Evolutionary conservation across 2,888 invertebrate species (phyloP).

Genomic region (Diadegma fenestrale): DNA sequence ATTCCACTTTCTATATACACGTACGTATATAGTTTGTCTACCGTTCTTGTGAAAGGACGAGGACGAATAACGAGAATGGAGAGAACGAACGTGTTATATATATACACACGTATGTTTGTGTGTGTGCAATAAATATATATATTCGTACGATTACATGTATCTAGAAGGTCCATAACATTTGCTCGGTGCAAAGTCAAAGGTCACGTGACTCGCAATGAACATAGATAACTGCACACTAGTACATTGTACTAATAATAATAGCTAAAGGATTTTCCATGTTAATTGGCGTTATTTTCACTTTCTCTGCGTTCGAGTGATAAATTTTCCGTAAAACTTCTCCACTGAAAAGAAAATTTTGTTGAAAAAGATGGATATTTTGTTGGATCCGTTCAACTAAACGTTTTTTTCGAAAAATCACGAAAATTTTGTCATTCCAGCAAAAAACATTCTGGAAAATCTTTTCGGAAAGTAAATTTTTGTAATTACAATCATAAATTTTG

Average conservation of each 20-base stretch:
- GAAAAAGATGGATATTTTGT: too few relatives aligned
- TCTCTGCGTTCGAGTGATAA: background rate
- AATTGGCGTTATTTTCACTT: background rate
- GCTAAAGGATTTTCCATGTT: slow-evolving; percentile 15
- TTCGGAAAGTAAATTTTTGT: too few relatives aligned
- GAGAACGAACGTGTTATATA: slow-evolving; percentile 68
- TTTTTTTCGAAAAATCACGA: too few relatives aligned
- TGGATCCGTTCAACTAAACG: too few relatives aligned
- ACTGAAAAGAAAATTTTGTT: too few relatives aligned
- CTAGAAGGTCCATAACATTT: slow-evolving; percentile 45
- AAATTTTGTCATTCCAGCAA: too few relatives aligned
- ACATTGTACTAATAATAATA: slow-evolving; percentile 43
- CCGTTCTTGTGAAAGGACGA: slow-evolving; percentile 55
- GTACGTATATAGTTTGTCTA: slow-evolving; percentile 15
- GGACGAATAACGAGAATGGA: slow-evolving; percentile 63
- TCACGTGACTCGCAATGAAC: slow-evolving; percentile 74
- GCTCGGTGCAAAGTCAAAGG: slow-evolving; percentile 75
- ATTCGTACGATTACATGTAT: background rate
- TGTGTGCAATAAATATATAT: background rate
- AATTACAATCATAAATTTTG: too few relatives aligned
- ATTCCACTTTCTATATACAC: slow-evolving; percentile 25
- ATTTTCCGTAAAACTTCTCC: background rate
- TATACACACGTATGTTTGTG: background rate
- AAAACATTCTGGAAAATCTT: too few relatives aligned
- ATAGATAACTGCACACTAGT: slow-evolving; percentile 54